Evolutionary conservation across 1,140 invertebrate genomes (phyloP).

Genomic region (Procambarus clarkii): DNA sequence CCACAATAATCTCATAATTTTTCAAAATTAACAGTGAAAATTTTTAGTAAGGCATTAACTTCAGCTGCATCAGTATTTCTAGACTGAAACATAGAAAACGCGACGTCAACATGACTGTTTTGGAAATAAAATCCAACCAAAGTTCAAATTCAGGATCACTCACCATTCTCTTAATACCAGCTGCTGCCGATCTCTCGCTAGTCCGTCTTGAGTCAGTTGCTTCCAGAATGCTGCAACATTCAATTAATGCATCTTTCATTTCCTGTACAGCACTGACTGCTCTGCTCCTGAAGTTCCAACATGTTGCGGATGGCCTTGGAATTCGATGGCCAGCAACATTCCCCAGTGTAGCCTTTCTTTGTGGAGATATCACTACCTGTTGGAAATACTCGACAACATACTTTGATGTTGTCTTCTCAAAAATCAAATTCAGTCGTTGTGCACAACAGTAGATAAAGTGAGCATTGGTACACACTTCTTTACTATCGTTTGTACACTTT

Average conservation of each 20-base stretch:
- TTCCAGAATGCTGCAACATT: constrained; percentile 68
- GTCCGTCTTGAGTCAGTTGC: constrained; percentile 59
- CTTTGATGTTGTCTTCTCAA: background rate
- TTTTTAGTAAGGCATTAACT: no score
- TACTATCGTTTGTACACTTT: background rate
- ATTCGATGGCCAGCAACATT: constrained; percentile 40
- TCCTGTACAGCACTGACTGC: constrained; percentile 65
- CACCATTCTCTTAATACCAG: constrained; percentile 42
- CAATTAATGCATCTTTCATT: constrained; percentile 60
- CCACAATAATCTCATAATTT: constrained; percentile 36
- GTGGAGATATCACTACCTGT: background rate
- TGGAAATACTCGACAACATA: background rate
- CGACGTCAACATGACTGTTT: constrained; percentile 49
- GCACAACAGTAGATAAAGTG: constrained; percentile 21
- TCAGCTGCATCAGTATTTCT: background rate
- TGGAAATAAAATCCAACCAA: constrained; percentile 55
- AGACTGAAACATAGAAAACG: constrained; percentile 47
- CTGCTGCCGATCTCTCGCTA: constrained; percentile 22
- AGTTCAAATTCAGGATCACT: constrained; percentile 50
- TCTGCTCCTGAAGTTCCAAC: constrained; percentile 61
- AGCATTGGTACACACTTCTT: background rate
- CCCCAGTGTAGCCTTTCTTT: constrained; percentile 43
- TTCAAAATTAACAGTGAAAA: no score
- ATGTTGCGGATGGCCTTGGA: constrained; percentile 36
- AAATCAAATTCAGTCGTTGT: background rate